Evolutionary conservation across 2,113 vertebrate genomes (phyloP), one percentile per base, ranked within the genome.

Genomic region (Willisornis vidua): DNA sequence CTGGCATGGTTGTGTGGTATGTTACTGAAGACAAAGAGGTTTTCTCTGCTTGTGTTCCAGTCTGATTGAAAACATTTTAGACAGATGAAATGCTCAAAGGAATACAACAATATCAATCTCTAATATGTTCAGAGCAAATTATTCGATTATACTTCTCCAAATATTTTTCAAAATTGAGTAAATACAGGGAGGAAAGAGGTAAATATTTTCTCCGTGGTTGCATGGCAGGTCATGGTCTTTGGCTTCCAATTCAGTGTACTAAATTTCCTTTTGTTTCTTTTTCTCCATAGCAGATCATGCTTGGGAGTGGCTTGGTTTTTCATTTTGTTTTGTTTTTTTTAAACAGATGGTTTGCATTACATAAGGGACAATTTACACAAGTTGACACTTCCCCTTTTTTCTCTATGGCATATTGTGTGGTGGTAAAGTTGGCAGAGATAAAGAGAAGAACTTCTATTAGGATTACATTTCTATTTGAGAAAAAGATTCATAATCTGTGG

Each of bases 361-460:
- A 95, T 96, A 96, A 97, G 94, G 93, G 94, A 95, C 91, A 95
- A 93, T 97, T 96, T 96, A 96, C 92, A 96, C 94, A 86, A 96
- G 78, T 96, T 96, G 95, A 97, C 95, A 95, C 96, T 96, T 96
- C 79, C 94, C 93, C 95, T 97, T 90, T 94, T 95, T 96, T 97
- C 94, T 96, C 85, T 96, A 52, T 87, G 94, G 92, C 96, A 96
- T 96, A 96, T 96, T 96, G 93, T 92, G 92, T 84, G 92, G 57
- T 95, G 90, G 90, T 96, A 94, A 93, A 96, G 90, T 95, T 97
- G 95, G 95, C 95, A 96, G 87, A 90, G 83, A 94, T 79, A 73
- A 93, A 95, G 48, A 51, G 65, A 95, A 37, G 76, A 94, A 84
- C 83, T 95, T 93, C 83, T 93, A 93, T 93, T 86, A 96, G 70